Percentiles rank a stretch among this genome's conserved stretches.
These are phyloP conservation scores for Tauraco hartlaubi DNA, from an alignment of 2,797 vertebrate genomes.

Conservation along the genomic window DNA sequence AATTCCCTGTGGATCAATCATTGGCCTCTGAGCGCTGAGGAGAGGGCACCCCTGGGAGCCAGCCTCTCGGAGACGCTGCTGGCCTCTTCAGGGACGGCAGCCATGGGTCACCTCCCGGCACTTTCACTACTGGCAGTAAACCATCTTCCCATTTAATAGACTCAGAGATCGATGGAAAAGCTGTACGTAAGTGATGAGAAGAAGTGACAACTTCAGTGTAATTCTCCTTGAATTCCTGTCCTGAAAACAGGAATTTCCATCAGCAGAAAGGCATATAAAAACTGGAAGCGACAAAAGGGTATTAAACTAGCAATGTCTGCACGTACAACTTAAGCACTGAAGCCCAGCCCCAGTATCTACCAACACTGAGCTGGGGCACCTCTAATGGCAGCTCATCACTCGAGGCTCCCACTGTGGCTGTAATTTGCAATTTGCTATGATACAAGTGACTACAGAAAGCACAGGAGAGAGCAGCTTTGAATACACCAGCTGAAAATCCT, in stretches of 20 bases:
- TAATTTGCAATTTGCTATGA: background rate
- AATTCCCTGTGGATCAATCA: background rate
- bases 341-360: background rate
- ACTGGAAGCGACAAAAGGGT: background rate
- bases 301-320: background rate
- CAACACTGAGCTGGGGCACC: background rate
- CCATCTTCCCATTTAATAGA: background rate
- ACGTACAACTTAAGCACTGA: background rate
- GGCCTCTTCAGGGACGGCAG: rapidly evolving
- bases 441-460: background rate
- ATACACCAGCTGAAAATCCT: background rate
- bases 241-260: background rate
- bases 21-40: background rate
- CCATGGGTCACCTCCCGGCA: background rate
- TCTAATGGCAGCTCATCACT: background rate
- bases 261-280: background rate
- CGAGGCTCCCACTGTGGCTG: rapidly evolving
- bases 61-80: background rate
- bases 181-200: background rate
- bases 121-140: background rate
- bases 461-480: background rate
- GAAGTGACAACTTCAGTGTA: background rate
- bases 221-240: background rate
- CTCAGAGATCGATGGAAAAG: background rate
- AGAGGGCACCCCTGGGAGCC: background rate